Base-by-base conservation (phyloP, 2,797 vertebrate genomes). In the Picus viridis region DNA sequence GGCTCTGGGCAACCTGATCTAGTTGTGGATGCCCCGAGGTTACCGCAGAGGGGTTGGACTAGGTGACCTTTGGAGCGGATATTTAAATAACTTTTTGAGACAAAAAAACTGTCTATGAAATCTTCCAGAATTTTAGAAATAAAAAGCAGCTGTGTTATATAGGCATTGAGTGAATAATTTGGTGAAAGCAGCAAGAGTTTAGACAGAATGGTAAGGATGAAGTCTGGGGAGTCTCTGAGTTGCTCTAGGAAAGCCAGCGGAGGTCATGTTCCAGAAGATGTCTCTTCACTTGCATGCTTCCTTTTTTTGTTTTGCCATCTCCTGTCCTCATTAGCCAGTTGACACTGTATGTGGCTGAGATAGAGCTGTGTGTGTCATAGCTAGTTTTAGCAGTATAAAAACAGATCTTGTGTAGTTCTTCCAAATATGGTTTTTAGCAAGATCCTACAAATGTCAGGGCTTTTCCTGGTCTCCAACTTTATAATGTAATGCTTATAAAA, bases 391-490 rank as follows among this genome's bases (percentile, higher is more conserved):
- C 23, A 14, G 47, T 53, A 12, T 6, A 23, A 53, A n/a, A 73
- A 39, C 41, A 20, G 2, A 20, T 63, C 10, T 68, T 10, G 2
- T 27, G 19, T 30, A 39, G 32, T 76, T 81, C 24, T 78, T 47
- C 51, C 57, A 61, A 89, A 67, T 69, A 6, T 7, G 34, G 1
- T 76, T 89, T 89, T 68, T 82, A 75, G 7, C 12, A 90, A 57
- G 64, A 36, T 59, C 17, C 22, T 87, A 20, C 4, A n/a, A 45
- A 43, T 83, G 41, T 27, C 20, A 77, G 49, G 83, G 47, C 85
- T 83, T 91, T 94, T 58, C 62, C 74, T 69, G 56, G 93, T 91
- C 54, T 96, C 54, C 29, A 88, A 15, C 51, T 83, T 65, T 70
- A n/a, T 88, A 81, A 72, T 59, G 16, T 86, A 73, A 89, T 86